These are phyloP conservation scores for Tolmerus cingulatus DNA, from an alignment of 2,888 invertebrate species.

Conservation along the genomic window DNA sequence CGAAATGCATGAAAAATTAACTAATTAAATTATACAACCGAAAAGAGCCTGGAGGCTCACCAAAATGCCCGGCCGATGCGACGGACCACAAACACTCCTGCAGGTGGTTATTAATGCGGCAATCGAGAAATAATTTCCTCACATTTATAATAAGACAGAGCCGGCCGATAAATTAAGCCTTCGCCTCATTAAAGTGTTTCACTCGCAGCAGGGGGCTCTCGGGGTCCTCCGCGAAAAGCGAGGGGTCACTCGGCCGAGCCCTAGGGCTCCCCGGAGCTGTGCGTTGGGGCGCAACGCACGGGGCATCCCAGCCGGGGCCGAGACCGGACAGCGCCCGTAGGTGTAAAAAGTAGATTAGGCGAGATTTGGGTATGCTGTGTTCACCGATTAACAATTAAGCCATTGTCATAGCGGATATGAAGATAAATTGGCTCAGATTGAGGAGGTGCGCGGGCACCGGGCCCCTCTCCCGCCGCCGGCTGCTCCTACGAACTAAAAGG, in stretches of 20 bases:
- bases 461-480: not conserved
- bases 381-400: constrained; percentile 42
- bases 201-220: constrained; percentile 26
- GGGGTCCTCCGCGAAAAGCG: constrained; percentile 31
- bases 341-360: constrained; percentile 41
- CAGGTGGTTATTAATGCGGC: constrained; percentile 44
- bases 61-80: not conserved
- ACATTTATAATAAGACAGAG: constrained; percentile 44
- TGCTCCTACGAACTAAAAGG: constrained; percentile 16
- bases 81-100: constrained; percentile 26
- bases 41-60: constrained; percentile 23
- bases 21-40: constrained; percentile 45
- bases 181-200: constrained; percentile 46
- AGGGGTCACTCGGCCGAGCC: constrained; percentile 24
- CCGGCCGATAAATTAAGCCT: constrained; percentile 44
- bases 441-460: constrained; percentile 7
- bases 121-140: constrained; percentile 46
- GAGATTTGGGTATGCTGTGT: constrained; percentile 39
- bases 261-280: not conserved
- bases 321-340: constrained; percentile 18
- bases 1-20: constrained; percentile 44
- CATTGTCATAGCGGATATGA: constrained; percentile 43
- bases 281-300: constrained; percentile 1
- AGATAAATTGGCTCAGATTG: constrained; percentile 43
- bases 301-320: not conserved